phyloP scores from a whole-genome alignment of 1,140 invertebrate genomes.

The Sitophilus oryzae region DNA sequence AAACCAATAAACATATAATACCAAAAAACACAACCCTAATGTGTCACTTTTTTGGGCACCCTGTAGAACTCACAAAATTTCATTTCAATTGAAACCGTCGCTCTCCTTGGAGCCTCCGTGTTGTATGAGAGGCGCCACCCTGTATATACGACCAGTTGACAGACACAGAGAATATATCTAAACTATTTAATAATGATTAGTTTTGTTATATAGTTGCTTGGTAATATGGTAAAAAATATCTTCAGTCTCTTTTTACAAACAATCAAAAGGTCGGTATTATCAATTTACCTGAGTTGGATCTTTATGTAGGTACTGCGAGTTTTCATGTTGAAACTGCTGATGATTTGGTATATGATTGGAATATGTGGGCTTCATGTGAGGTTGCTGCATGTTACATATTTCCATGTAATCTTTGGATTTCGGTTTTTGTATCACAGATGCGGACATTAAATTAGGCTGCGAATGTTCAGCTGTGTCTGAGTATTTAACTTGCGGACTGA shows the following conservation, averaged over 20 bases:
- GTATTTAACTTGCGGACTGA: constrained; percentile 37
- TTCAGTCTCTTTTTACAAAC: not conserved
- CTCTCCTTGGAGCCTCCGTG: too few relatives aligned
- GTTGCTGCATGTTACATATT: constrained; percentile 36
- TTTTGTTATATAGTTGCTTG: too few relatives aligned
- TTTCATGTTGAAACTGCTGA: constrained; percentile 26
- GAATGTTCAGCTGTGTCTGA: constrained; percentile 38
- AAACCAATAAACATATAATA: too few relatives aligned
- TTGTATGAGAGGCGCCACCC: too few relatives aligned
- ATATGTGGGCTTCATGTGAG: constrained; percentile 26
- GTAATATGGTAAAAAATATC: not conserved
- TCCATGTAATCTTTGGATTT: constrained; percentile 40
- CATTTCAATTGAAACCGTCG: too few relatives aligned
- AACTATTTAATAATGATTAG: too few relatives aligned
- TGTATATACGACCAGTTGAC: too few relatives aligned
- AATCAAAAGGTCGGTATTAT: not conserved
- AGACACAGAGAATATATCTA: too few relatives aligned
- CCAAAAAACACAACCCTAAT: too few relatives aligned
- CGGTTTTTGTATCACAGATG: constrained; percentile 35
- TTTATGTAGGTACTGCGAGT: constrained; percentile 33
- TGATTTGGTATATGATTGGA: constrained; percentile 23
- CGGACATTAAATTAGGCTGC: constrained; percentile 30
- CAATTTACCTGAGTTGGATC: constrained; percentile 25
- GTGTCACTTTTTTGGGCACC: too few relatives aligned
- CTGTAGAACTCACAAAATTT: too few relatives aligned